A percentile compares a stretch with the other conserved stretches of the same genome.
phyloP scores from a whole-genome alignment of 2,113 vertebrate genomes.

The Aegithalos caudatus region DNA sequence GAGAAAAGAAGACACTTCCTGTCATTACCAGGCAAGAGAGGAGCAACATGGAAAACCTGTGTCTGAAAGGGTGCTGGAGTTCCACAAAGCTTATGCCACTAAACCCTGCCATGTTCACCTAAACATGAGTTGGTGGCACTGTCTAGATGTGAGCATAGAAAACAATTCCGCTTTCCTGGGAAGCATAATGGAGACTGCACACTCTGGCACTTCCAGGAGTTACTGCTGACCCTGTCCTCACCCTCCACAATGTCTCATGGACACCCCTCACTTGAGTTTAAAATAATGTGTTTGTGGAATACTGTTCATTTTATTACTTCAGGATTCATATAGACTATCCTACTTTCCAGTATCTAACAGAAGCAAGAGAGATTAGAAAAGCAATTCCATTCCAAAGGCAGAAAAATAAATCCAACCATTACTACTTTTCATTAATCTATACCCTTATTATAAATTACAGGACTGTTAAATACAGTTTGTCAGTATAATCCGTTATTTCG shows the following conservation, averaged over 20 bases:
- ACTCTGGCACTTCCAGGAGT: not conserved
- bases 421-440: constrained; percentile 16
- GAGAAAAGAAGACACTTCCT: not conserved
- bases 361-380: not conserved
- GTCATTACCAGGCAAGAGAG: not conserved
- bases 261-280: not conserved
- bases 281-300: not conserved
- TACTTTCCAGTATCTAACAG: not conserved
- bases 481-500: constrained; percentile 24
- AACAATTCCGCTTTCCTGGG: not conserved
- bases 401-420: constrained; percentile 12
- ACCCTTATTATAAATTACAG: constrained; percentile 21
- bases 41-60: not conserved
- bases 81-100: not conserved
- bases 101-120: not conserved
- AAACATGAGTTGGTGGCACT: not conserved
- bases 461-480: constrained; percentile 8
- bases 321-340: not conserved
- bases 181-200: not conserved
- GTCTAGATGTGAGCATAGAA: not conserved
- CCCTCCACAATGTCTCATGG: not conserved
- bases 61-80: accelerated
- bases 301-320: not conserved
- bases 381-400: not conserved
- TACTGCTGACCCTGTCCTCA: not conserved